A percentile compares a stretch with the other conserved stretches of the same genome.
Evolutionary conservation across 2,113 vertebrate genomes (phyloP).

Genomic region (Baryphthengus martii): DNA sequence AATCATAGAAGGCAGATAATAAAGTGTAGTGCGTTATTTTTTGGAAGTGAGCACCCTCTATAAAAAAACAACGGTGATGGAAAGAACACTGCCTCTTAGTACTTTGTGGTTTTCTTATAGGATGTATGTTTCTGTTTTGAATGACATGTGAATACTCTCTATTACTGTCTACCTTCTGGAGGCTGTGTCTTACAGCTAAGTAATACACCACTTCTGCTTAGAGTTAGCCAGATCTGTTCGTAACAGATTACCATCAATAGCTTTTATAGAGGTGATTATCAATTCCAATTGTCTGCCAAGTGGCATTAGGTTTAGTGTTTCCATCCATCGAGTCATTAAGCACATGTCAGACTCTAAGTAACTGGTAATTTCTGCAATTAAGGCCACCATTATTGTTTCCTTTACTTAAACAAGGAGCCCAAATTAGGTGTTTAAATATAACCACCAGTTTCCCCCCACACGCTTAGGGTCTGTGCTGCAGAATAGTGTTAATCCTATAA

Average conservation of each 20-base stretch:
- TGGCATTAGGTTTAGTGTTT: slow-evolving; percentile 72
- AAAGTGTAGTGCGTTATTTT: background rate
- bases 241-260: slow-evolving; percentile 59
- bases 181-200: background rate
- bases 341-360: slow-evolving; percentile 75
- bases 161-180: background rate
- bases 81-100: background rate
- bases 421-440: slow-evolving; percentile 76
- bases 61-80: background rate
- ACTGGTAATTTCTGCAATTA: slow-evolving; percentile 85
- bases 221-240: slow-evolving; percentile 41
- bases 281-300: slow-evolving; percentile 71
- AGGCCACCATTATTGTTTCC: slow-evolving; percentile 81
- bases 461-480: background rate
- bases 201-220: slow-evolving; percentile 24
- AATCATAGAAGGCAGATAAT: background rate
- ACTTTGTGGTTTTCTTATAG: background rate
- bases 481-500: background rate
- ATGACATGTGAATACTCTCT: background rate
- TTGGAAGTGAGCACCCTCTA: background rate
- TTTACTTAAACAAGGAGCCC: slow-evolving; percentile 75
- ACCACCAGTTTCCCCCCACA: slow-evolving; percentile 55
- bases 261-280: slow-evolving; percentile 58
- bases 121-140: background rate
- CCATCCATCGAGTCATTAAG: slow-evolving; percentile 75